Evolutionary conservation across 2,113 vertebrate species (phyloP), one percentile per base, ranked within the genome.

Genomic region (Epinephelus fuscoguttatus): DNA sequence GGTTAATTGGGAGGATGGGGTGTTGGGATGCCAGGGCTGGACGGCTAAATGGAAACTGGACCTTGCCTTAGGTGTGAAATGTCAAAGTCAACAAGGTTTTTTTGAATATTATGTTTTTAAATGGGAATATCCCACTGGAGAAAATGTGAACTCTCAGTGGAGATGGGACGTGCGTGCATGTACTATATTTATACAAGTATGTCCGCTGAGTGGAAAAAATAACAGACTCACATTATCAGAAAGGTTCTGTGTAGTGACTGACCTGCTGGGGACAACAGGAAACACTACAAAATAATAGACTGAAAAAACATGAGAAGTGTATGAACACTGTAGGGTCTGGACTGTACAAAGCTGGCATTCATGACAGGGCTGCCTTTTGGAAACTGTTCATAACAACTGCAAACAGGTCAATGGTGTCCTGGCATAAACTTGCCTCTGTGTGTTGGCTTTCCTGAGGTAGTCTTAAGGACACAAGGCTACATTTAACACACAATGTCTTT

Each of bases 41-140:
- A 78, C 21, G 40, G 62, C 60, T 64, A 50, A 89, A 81, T 85
- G 82, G 85, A 64, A 88, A 90, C 57, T 75, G 55, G 55, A 86
- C 53, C 49, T 71, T 70, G 55, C 0, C 66, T 71, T 70, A 68
- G 57, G 52, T 13, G 0, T 40, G 11, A 19, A 70, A 74, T 86
- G 49, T 84, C 53, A 69, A 2, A 52, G 47, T 37, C 19, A 55
- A 70, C 50, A 37, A 57, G 72, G 68, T 17, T 61, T 78, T 62
- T 66, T 60, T 33, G 14, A 19, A 19, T 52, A 14, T 42, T 10
- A 17, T 76, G 3, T 3, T 80, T 79, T 70, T 23, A 75, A 66
- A 77, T 37, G 10, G 19, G 21, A 83, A 61, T 57, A 60, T 80
- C n/a, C 30, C 60, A 23, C 6, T 5, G 52, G 59, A 64, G 25